phyloP scores from a whole-genome alignment of 2,888 invertebrate species.

The Allophyes oxyacanthae region DNA sequence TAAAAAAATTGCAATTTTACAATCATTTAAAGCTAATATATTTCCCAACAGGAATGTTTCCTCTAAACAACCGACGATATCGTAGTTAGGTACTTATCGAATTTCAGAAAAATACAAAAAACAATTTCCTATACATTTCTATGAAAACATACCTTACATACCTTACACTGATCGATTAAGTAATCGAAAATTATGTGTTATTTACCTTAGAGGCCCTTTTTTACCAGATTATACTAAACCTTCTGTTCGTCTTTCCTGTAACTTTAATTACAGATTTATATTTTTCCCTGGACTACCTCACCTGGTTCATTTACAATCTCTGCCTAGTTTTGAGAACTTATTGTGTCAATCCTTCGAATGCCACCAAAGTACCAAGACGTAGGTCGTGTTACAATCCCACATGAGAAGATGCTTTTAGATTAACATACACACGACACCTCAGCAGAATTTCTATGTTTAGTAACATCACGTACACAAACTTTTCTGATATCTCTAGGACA shows the following conservation, averaged over 20 bases:
- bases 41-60: too few species aligned
- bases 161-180: too few species aligned
- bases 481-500: too few species aligned
- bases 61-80: too few species aligned
- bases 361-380: slow-evolving; percentile 6
- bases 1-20: too few species aligned
- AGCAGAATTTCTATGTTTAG: slow-evolving; percentile 7
- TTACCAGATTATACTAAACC: slow-evolving; percentile 67
- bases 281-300: slow-evolving; percentile 2
- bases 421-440: neutral
- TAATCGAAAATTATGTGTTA: slow-evolving; percentile 42
- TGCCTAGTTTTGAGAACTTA: neutral
- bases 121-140: too few species aligned
- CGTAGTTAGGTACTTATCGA: too few species aligned
- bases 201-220: slow-evolving; percentile 64
- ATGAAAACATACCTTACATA: too few species aligned
- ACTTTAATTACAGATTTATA: slow-evolving; percentile 35
- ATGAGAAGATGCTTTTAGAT: slow-evolving; percentile 19
- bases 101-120: too few species aligned
- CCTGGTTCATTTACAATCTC: slow-evolving; percentile 13
- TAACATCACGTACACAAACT: slow-evolving; percentile 18
- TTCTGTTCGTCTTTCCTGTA: slow-evolving; percentile 64
- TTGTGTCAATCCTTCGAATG: too few species aligned
- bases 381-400: slow-evolving; percentile 1
- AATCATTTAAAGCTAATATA: too few species aligned